phyloP scores from a whole-genome alignment of 2,113 vertebrate species.

The Dinomys branickii region DNA sequence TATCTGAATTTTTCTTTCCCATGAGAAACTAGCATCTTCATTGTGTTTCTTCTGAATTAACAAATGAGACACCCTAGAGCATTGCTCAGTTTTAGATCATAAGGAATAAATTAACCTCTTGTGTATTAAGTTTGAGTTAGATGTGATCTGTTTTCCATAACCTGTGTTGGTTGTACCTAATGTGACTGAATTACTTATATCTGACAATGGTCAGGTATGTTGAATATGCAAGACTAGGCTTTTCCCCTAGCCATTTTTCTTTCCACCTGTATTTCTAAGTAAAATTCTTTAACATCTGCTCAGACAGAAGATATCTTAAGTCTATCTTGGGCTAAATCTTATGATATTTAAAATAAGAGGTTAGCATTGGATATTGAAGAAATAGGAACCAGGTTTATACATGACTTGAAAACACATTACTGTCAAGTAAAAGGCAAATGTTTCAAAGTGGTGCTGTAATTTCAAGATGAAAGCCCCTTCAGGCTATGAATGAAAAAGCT shows the following conservation, averaged over 20 bases:
- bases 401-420: neutral
- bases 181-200: constrained; percentile 35
- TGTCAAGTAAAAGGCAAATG: constrained; percentile 18
- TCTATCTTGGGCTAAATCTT: constrained; percentile 9
- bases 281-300: neutral
- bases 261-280: neutral
- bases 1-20: constrained; percentile 60
- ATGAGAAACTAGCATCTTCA: constrained; percentile 5
- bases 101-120: constrained; percentile 55
- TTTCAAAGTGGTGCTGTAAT: constrained; percentile 54
- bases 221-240: neutral
- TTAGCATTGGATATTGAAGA: constrained; percentile 4
- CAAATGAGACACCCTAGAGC: constrained; percentile 37
- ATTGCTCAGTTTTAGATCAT: constrained; percentile 43
- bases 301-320: neutral
- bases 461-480: neutral
- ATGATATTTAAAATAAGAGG: neutral
- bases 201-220: neutral
- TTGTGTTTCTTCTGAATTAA: constrained; percentile 55
- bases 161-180: constrained; percentile 25
- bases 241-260: constrained; percentile 6
- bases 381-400: constrained; percentile 32
- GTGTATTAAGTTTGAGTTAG: constrained; percentile 26
- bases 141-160: neutral
- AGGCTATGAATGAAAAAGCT: constrained; percentile 1